phyloP scores from a whole-genome alignment of 37 sponge, comb jelly and placozoan species.

The Hexactinellida sp. region DNA sequence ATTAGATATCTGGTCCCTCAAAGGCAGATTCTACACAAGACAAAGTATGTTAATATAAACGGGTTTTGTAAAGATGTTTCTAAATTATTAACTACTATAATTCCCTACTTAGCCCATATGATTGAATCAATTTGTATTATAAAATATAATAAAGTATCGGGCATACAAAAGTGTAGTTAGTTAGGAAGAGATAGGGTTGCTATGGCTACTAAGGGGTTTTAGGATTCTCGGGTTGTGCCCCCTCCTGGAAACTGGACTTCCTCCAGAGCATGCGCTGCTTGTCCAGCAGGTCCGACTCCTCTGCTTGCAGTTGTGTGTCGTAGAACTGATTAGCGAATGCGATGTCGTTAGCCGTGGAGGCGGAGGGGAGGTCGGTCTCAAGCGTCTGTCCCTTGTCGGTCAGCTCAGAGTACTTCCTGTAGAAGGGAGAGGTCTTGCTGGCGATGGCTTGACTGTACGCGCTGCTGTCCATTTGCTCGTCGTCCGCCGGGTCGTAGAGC shows the following conservation, averaged over 20 bases:
- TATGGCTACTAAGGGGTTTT: background rate
- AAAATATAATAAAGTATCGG: no score
- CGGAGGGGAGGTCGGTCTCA: background rate
- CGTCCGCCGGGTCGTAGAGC: background rate
- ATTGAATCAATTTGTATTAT: no score
- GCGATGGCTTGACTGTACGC: background rate
- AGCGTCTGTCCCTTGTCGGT: background rate
- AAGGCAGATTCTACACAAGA: background rate
- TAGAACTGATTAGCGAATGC: background rate
- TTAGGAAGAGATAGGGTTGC: background rate
- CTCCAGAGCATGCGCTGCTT: background rate
- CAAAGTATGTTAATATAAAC: no score
- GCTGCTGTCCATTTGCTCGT: background rate
- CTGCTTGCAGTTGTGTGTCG: background rate
- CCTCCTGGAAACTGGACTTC: background rate
- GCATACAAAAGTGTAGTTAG: no score
- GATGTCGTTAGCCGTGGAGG: background rate
- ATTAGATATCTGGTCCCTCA: background rate
- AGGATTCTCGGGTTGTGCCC: background rate
- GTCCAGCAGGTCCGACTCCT: background rate
- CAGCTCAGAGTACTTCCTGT: background rate
- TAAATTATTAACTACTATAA: no score
- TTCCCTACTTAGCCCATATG: no score
- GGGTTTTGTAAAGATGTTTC: no score
- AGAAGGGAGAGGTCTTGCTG: slow-evolving; percentile 8